Evolutionary conservation across 2,113 vertebrate species (phyloP), one percentile per base, ranked within the genome.

Genomic region (Lepidothrix coronata): DNA sequence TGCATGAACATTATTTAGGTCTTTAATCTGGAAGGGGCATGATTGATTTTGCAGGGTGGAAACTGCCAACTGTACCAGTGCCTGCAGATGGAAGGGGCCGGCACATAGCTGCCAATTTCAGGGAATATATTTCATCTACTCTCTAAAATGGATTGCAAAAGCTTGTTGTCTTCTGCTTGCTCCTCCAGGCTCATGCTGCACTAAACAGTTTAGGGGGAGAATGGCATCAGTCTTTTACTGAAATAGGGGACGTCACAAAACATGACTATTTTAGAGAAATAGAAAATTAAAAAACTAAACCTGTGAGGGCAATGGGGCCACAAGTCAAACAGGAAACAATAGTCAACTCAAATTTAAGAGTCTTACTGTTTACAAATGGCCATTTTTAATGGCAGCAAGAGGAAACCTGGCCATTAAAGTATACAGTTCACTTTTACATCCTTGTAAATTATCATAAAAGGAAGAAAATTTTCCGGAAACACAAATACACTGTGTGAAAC

Each of bases 21-120:
- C 95, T 95, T 97, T 96, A 96, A 97, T 97, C 94, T 96, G 95
- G 94, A 97, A 97, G 95, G 96, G 95, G 96, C 96, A 97, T 97
- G 95, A 96, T 97, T 97, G 94, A 97, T 96, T 97, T 97, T 97
- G 85, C 94, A 96, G 95, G 93, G 91, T 96, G 92, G 95, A 96
- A 96, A 93, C 90, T 96, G 95, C 96, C 96, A 97, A 96, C 93
- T 97, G 93, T 96, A 96, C 82, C 93, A 95, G 91, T 91, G 95
- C 93, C 93, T 97, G 93, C 96, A 97, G 95, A 97, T 97, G 96
- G 96, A 97, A 96, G 86, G 90, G 93, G 93, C 94, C 92, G 82
- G 93, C 94, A 94, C 93, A 96, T 96, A 93, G 89, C 95, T 97
- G 95, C 94, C 93, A 97, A 94, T 95, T 97, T 95, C 96, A 96